Conservation (phyloP, 2,888 invertebrate genomes). For the Copidosoma aretas region DNA sequence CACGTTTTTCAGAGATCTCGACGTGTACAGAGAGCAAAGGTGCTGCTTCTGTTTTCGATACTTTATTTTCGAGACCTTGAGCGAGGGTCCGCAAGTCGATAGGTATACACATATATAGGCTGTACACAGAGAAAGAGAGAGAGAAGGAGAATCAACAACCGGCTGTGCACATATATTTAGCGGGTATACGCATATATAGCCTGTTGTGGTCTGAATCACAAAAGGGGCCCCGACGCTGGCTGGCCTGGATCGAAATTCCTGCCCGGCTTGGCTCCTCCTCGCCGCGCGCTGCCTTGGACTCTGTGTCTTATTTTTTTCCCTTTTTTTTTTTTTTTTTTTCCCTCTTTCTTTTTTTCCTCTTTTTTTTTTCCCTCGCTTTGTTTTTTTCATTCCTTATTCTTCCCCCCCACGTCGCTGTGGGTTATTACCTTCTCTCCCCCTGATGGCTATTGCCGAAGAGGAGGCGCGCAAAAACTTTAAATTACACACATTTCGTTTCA, state of each 20-base stretch:
- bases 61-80: slow-evolving; percentile 49
- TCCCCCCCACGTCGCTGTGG: no score
- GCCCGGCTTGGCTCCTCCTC: slow-evolving; percentile 2
- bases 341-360: background rate
- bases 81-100: slow-evolving; percentile 41
- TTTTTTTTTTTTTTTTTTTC: background rate
- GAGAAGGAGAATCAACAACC: slow-evolving; percentile 11
- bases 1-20: no score
- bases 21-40: slow-evolving; percentile 10
- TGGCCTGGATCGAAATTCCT: slow-evolving; percentile 28
- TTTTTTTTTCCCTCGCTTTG: background rate
- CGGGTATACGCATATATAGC: background rate
- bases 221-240: slow-evolving; percentile 12
- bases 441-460: no score
- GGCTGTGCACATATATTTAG: background rate
- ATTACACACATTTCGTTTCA: no score
- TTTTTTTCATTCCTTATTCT: no score
- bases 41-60: slow-evolving; percentile 30
- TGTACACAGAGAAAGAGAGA: slow-evolving; percentile 26
- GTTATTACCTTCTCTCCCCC: no score
- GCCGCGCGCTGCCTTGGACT: background rate
- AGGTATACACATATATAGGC: no score
- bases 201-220: no score
- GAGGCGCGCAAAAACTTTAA: no score
- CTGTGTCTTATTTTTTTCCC: background rate